Evolutionary conservation across 2,888 invertebrate genomes (phyloP).

Genomic region (Chironomus riparius): DNA sequence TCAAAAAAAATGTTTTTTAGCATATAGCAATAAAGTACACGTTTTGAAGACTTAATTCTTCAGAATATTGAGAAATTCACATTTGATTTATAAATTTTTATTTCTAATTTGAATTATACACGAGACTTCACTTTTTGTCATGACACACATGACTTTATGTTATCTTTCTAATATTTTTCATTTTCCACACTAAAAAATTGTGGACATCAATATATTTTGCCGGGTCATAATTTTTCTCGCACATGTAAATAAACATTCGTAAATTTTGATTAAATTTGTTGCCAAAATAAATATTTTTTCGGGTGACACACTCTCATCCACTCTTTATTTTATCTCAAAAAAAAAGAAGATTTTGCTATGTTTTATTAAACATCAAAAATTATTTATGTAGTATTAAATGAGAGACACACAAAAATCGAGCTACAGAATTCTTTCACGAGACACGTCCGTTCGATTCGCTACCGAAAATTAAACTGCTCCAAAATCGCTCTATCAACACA

Average conservation of each 20-base stretch:
- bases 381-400: neutral
- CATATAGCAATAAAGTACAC: neutral
- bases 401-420: neutral
- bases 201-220: neutral
- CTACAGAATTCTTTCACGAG: neutral
- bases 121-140: neutral
- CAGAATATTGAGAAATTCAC: neutral
- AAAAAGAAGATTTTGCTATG: neutral
- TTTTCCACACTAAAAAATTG: neutral
- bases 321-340: neutral
- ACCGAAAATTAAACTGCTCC: constrained; percentile 20
- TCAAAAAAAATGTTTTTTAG: neutral
- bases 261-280: too few species aligned
- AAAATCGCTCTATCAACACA: constrained; percentile 9
- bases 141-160: too few species aligned
- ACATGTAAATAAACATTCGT: neutral
- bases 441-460: constrained; percentile 13
- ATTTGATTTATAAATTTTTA: neutral
- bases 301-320: neutral
- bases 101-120: neutral
- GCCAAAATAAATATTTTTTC: too few species aligned
- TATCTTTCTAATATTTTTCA: neutral
- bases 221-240: neutral
- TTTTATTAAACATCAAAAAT: neutral
- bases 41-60: neutral